Evolutionary conservation across 2,797 vertebrate genomes (phyloP), one percentile per base, ranked within the genome.

Genomic region (Leuciscus waleckii): DNA sequence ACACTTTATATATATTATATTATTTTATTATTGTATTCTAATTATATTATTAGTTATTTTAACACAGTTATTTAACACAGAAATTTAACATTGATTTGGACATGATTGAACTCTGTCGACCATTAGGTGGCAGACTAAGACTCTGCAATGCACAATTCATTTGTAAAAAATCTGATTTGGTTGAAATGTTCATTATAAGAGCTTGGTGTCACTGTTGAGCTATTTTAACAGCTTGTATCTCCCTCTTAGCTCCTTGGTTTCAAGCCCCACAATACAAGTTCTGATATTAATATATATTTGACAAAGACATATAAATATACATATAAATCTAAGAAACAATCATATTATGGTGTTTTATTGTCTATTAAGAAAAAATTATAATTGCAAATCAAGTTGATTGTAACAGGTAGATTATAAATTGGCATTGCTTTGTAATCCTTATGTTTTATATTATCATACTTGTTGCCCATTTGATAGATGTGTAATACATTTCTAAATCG

Each of bases 201-300:
- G 89, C 94, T 88, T 92, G 93, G 74, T 94, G 95, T 93, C 94
- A 73, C 90, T 92, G 91, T 96, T 93, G 90, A 88, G 79, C 92
- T 92, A 88, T 89, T 92, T 94, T 94, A 70, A 68, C 32, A 71
- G 26, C 49, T 35, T 63, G 10, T 19, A 49, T 23, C 35, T 21
- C 8, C 7, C n/a, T 67, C 21, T 56, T 46, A 13, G 41, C 35
- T 43, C 29, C 16, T 58, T 81, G 23, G 49, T 39, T 35, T 16
- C 11, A 23, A 49, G 26, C 76, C n/a, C 56, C 56, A 41, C 75
- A 81, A 68, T 23, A 63, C 43, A 86, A 79, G 58, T 84, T 70
- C 29, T 46, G 65, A 74, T 76, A 82, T 69, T 11, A 37, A 82
- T 78, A 85, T 81, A 63, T 51, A 49, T 49, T 41, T 85, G n/a